Conservation (phyloP, 2,113 vertebrate species). For the Lampris incognitus region DNA sequence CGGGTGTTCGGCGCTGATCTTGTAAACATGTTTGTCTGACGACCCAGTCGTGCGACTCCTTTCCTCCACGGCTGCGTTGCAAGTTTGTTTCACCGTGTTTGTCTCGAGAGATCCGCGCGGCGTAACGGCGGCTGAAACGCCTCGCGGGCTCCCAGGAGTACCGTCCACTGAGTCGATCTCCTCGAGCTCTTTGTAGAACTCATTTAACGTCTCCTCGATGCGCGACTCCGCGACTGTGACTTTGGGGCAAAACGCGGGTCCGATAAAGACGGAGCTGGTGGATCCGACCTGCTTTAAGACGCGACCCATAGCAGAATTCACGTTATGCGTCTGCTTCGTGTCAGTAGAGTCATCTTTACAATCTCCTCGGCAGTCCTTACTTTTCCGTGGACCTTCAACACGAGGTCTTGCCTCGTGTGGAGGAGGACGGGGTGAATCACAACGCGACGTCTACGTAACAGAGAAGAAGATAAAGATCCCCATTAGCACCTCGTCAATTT, state of each 20-base stretch:
- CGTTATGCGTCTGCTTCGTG: not conserved
- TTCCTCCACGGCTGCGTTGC: not conserved
- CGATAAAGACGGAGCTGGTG: constrained; percentile 79
- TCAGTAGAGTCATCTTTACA: not conserved
- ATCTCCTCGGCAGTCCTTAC: not conserved
- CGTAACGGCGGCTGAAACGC: not conserved
- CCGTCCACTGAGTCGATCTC: constrained; percentile 53
- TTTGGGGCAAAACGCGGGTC: constrained; percentile 65
- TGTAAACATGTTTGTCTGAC: constrained; percentile 15
- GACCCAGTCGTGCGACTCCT: not conserved
- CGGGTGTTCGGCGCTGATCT: not conserved
- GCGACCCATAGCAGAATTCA: constrained; percentile 31
- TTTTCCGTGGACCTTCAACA: not conserved
- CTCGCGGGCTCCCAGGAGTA: not conserved
- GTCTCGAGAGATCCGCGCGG: not conserved
- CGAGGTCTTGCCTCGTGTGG: not conserved
- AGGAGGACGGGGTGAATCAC: not conserved
- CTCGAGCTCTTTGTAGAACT: constrained; percentile 83
- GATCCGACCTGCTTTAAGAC: constrained; percentile 68
- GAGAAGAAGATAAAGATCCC: not conserved
- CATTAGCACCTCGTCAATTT: not conserved
- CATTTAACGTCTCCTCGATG: constrained; percentile 74
- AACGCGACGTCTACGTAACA: constrained; percentile 56
- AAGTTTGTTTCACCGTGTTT: not conserved
- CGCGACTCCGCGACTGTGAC: constrained; percentile 4